Base-by-base conservation (phyloP, 2,888 invertebrate species). In the Scaeva pyrastri region DNA sequence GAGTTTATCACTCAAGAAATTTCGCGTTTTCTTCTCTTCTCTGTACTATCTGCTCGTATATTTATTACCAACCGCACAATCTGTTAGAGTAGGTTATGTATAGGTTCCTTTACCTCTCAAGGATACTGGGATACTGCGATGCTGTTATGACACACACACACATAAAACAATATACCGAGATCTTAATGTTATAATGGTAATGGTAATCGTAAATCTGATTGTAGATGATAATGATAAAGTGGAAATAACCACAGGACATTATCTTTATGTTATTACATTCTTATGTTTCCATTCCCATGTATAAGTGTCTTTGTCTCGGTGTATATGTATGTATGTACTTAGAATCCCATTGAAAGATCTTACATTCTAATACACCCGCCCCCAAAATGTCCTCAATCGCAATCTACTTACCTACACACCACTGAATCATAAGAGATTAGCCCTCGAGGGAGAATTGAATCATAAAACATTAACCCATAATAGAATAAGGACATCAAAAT, bases 1-100 rank as follows among this genome's bases (percentile, higher is more conserved):
- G 68, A 76, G 85, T 76, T 85, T 85, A 85, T 85, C 80, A 76
- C 81, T 76, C 81, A 76, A 73, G 76, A 72, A 41, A 58, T 64
- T 70, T 68, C 76, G 72, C 80, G 76, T 66, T 21, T 75, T 70
- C 2, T 12, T 43, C 43, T 55, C 62, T 55, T 23, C 23, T 21
- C 11, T n/a, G n/a, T n/a, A n/a, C n/a, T n/a, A n/a, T n/a, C n/a
- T 39, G 3, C 31, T 31, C 31, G 6, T 31, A 73, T 62, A 81
- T 81, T 85, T 81, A 81, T 81, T 21, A 21, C 62, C 76, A 71
- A 68, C 7, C 55, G 48, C 50, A 66, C 66, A 66, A 66, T 60
- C 58, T 60, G 36, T 66, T 66, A 58, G 36, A 68, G 52, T 52
- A n/a, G 8, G 0, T 52, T 19, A 11, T n/a, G n/a, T n/a, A n/a